Evolutionary conservation across 2,113 vertebrate genomes (phyloP).

Genomic region (Guaruba guarouba): DNA sequence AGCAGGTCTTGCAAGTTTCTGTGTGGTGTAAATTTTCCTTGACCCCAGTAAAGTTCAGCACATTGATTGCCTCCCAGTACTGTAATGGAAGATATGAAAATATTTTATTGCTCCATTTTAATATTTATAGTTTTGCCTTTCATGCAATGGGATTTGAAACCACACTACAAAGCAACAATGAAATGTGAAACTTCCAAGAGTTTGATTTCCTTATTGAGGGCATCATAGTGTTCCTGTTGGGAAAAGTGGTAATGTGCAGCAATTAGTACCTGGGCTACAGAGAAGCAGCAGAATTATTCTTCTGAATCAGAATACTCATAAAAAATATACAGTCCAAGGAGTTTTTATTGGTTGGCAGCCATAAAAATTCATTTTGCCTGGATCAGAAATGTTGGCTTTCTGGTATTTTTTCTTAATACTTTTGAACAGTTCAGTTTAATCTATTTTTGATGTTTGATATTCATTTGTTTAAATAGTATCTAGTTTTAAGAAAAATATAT

Average conservation of each 20-base stretch:
- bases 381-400: not conserved
- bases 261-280: not conserved
- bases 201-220: not conserved
- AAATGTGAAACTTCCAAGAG: not conserved
- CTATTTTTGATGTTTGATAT: conserved; percentile 28
- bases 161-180: not conserved
- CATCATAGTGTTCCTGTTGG: not conserved
- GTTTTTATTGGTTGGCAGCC: conserved; percentile 36
- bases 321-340: not conserved
- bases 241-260: not conserved
- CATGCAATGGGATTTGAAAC: not conserved
- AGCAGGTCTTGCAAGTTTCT: not conserved
- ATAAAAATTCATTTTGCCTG: not conserved
- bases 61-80: not conserved
- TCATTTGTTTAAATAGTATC: conserved; percentile 35
- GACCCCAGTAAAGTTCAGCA: not conserved
- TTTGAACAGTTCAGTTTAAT: conserved; percentile 10
- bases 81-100: not conserved
- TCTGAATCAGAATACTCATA: not conserved
- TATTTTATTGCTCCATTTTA: conserved; percentile 9
- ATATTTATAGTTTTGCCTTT: conserved; percentile 21
- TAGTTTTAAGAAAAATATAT: conserved; percentile 54
- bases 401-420: not conserved
- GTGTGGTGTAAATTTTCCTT: not conserved
- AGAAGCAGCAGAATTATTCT: not conserved